phyloP scores from a whole-genome alignment of 2,113 vertebrate genomes.

The Cryptomyrus ogoouensis region DNA sequence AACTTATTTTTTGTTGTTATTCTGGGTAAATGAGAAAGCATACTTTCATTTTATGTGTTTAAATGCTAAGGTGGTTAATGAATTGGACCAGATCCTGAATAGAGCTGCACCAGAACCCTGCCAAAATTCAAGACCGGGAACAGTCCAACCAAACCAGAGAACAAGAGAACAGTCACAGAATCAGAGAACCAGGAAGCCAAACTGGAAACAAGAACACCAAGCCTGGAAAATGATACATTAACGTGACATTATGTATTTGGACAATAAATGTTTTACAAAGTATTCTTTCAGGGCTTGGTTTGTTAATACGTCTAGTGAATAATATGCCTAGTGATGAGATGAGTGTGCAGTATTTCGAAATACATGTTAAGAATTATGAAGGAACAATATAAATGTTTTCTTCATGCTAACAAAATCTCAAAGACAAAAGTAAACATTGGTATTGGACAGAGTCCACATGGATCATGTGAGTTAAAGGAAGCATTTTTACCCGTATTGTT shows the following conservation, averaged over 20 bases:
- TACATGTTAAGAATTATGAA: constrained; percentile 27
- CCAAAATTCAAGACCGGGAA: not conserved
- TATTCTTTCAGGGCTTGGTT: not conserved
- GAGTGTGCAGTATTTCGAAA: not conserved
- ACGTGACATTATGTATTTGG: not conserved
- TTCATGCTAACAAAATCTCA: constrained; percentile 33
- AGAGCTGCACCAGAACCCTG: not conserved
- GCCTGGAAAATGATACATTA: not conserved
- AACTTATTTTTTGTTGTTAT: not conserved
- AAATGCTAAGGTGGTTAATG: not conserved
- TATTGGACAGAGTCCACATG: constrained; percentile 41
- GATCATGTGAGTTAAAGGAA: constrained; percentile 37
- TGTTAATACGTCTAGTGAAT: not conserved
- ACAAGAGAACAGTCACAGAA: not conserved
- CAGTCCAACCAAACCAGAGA: not conserved
- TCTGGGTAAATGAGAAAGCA: not conserved
- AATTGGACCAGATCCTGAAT: not conserved
- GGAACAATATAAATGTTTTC: constrained; percentile 39
- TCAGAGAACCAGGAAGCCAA: not conserved
- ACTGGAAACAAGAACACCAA: not conserved
- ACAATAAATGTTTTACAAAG: not conserved
- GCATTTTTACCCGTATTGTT: constrained; percentile 26
- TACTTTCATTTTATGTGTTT: not conserved
- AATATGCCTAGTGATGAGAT: not conserved
- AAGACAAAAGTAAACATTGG: constrained; percentile 51